phyloP scores from a whole-genome alignment of 53 echinoderm and acorn worm species.

The Echinarachnius parma region DNA sequence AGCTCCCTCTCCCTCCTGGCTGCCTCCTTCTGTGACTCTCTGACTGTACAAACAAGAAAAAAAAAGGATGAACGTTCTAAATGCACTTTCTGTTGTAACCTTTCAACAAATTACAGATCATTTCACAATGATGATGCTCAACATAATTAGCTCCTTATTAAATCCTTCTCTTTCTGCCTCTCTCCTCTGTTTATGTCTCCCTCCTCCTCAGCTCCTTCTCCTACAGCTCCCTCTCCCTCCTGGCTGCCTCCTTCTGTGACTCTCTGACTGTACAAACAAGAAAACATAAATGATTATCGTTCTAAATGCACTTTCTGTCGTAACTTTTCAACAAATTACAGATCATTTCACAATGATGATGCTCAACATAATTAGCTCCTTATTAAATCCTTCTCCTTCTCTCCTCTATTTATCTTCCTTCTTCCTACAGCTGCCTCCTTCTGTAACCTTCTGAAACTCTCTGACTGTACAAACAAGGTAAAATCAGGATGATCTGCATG shows the following conservation, averaged over 20 bases:
- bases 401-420: constrained; percentile 66
- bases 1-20: constrained; percentile 38
- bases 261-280: constrained; percentile 47
- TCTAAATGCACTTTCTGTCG: too few relatives aligned
- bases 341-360: too few relatives aligned
- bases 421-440: constrained; percentile 61
- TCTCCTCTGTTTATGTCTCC: constrained; percentile 71
- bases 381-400: constrained; percentile 64
- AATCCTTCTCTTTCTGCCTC: constrained; percentile 60
- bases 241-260: constrained; percentile 29
- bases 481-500: too few relatives aligned
- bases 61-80: too few relatives aligned
- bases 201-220: constrained; percentile 65
- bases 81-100: too few relatives aligned
- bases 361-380: too few relatives aligned
- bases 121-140: too few relatives aligned
- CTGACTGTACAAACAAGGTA: too few relatives aligned
- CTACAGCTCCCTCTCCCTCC: constrained; percentile 44
- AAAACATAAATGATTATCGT: neutral
- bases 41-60: too few relatives aligned
- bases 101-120: too few relatives aligned
- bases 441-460: constrained; percentile 36
- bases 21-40: constrained; percentile 38
- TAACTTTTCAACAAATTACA: too few relatives aligned
- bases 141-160: constrained; percentile 82